Evolutionary conservation across 2,113 vertebrate species (phyloP).

Genomic region (Sebastes fasciatus): DNA sequence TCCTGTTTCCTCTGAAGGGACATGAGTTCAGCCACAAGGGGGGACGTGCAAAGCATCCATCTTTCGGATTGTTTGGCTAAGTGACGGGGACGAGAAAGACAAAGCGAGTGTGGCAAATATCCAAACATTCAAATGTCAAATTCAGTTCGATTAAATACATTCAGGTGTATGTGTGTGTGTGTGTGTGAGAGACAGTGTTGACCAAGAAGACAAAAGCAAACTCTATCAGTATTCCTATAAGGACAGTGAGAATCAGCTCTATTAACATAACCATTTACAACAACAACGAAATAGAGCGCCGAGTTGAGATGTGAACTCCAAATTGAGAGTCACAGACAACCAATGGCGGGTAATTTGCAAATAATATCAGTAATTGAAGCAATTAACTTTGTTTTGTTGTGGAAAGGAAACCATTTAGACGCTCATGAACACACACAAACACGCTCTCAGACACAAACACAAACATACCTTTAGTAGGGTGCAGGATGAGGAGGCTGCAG

Average conservation of each 20-base stretch:
- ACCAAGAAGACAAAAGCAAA: slow-evolving; percentile 24
- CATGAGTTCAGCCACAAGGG: not conserved
- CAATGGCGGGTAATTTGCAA: slow-evolving; percentile 70
- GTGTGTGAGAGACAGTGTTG: not conserved
- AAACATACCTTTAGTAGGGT: slow-evolving; percentile 12
- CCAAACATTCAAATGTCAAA: slow-evolving; percentile 36
- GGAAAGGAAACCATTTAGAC: slow-evolving; percentile 70
- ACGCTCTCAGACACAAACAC: slow-evolving; percentile 14
- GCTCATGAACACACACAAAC: slow-evolving; percentile 37
- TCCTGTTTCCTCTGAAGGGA: not conserved
- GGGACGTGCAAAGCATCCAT: slow-evolving; percentile 34
- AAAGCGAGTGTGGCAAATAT: slow-evolving; percentile 30
- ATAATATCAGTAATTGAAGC: slow-evolving; percentile 78
- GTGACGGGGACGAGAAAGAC: slow-evolving; percentile 8
- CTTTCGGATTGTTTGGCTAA: slow-evolving; percentile 41
- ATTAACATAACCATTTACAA: slow-evolving; percentile 51
- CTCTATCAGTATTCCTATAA: slow-evolving; percentile 18
- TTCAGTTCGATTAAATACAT: slow-evolving; percentile 29
- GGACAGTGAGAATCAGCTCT: slow-evolving; percentile 34
- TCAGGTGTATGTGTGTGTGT: not conserved
- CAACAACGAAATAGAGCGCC: slow-evolving; percentile 38
- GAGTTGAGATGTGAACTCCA: slow-evolving; percentile 58
- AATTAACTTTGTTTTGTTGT: slow-evolving; percentile 79
- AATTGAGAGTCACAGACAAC: slow-evolving; percentile 70
- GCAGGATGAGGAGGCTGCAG: not conserved